These are phyloP conservation scores for Bolinopsis microptera DNA, from an alignment of 37 sponge, comb jelly and placozoan species.

Conservation along the genomic window DNA sequence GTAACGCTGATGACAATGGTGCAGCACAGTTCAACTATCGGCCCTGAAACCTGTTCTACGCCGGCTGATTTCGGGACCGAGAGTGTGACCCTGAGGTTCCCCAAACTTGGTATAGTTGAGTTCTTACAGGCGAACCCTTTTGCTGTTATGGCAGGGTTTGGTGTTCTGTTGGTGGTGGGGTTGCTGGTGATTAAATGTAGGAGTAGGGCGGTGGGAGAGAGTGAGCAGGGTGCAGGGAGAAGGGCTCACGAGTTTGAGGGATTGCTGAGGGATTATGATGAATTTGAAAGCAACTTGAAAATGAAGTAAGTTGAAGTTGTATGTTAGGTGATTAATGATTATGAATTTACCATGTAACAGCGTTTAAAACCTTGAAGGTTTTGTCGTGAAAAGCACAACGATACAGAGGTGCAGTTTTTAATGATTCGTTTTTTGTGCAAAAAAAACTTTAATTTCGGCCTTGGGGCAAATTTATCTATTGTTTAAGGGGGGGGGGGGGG, in stretches of 20 bases:
- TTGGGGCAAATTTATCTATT: too few relatives aligned
- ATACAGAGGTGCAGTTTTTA: too few relatives aligned
- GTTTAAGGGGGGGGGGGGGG: too few relatives aligned
- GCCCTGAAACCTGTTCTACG: background rate
- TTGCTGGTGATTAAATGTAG: background rate
- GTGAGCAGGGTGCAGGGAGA: background rate
- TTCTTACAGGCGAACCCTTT: background rate
- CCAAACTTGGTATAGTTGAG: background rate
- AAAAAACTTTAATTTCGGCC: too few relatives aligned
- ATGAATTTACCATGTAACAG: too few relatives aligned
- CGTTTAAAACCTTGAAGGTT: too few relatives aligned
- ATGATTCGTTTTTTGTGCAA: too few relatives aligned
- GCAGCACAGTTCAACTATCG: background rate
- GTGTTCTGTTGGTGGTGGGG: background rate
- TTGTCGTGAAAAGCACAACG: too few relatives aligned
- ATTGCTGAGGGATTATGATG: background rate
- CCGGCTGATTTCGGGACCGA: background rate
- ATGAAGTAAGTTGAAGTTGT: background rate
- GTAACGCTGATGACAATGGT: background rate
- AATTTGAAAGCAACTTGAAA: background rate
- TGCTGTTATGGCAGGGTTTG: background rate
- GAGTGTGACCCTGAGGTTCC: background rate
- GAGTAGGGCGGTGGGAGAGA: background rate
- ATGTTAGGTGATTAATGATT: too few relatives aligned
- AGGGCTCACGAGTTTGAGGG: background rate